Percentiles rank a stretch among this genome's conserved stretches.
Conservation (phyloP, 2,113 vertebrate genomes). For the Archilochus colubris region DNA sequence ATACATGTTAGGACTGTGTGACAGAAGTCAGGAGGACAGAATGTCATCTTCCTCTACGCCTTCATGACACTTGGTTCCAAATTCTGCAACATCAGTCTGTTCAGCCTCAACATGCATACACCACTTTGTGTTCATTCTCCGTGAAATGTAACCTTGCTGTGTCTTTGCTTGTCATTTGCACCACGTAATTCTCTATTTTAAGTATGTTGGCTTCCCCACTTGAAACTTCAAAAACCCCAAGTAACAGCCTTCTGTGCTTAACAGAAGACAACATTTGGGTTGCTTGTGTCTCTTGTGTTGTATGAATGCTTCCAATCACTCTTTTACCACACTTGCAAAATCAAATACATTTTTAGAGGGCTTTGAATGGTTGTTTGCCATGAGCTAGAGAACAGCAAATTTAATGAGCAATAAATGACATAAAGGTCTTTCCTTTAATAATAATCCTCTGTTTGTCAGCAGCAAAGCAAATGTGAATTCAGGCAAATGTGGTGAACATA, state of each 20-base stretch:
- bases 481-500: background rate
- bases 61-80: background rate
- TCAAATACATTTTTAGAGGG: background rate
- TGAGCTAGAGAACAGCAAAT: background rate
- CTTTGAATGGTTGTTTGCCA: background rate
- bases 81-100: background rate
- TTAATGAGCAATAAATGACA: background rate
- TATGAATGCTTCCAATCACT: background rate
- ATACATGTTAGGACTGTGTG: background rate
- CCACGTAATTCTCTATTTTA: background rate
- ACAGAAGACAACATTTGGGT: background rate
- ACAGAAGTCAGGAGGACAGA: background rate
- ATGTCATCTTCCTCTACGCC: background rate
- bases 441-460: background rate
- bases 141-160: background rate
- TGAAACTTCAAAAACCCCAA: background rate
- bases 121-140: background rate
- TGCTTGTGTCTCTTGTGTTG: background rate
- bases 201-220: background rate
- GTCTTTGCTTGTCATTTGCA: background rate
- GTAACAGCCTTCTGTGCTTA: background rate
- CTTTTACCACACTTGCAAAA: background rate
- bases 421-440: background rate
- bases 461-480: background rate
- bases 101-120: background rate